Base-by-base conservation (phyloP, 2,888 invertebrate species). In the Monochamus alternatus region DNA sequence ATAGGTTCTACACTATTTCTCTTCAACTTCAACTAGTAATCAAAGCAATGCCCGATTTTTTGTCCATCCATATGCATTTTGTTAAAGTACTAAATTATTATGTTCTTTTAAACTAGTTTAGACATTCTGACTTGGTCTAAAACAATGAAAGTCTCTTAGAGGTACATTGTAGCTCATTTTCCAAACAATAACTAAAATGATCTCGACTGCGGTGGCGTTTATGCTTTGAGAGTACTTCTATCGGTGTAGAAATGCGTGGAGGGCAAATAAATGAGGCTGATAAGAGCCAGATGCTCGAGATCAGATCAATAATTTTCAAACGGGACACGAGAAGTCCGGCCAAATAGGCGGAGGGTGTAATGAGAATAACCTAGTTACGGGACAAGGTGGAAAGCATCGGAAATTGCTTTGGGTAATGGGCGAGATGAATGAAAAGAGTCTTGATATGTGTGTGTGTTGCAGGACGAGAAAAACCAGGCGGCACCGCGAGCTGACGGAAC, bases 401-500 rank as follows among this genome's bases (percentile, higher is more conserved):
- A 51, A 52, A 66, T 52, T 52, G 66, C 66, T 52, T 52, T 52
- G 12, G 66, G 30, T 52, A 66, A 66, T 52, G 51, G 55, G 55
- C 52, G 63, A 52, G 38, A 62, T 67, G 68, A 72, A 64, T 73
- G 47, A 75, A 55, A 58, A 68, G 38, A 69, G 65, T 73, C 43
- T 63, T 38, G 32, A 38, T 14, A 38, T 71, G n/a, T 44, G 9
- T 65, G 64, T 73, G 30, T 76, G 77, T 82, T 81, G 66, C 80
- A 82, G 82, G 75, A 77, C 80, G 59, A 75, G 78, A 14, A 76
- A 81, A 68, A 78, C 74, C 75, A 79, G 74, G 73, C 55, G 43
- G 66, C 81, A 82, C 31, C 77, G 78, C 67, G 80, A 83, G 65
- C 73, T 81, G 78, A 78, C 77, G 31, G 82, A 83, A 52, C 79